Evolutionary conservation across 2,888 invertebrate genomes (phyloP).

Genomic region (Lithophane semibrunnea): DNA sequence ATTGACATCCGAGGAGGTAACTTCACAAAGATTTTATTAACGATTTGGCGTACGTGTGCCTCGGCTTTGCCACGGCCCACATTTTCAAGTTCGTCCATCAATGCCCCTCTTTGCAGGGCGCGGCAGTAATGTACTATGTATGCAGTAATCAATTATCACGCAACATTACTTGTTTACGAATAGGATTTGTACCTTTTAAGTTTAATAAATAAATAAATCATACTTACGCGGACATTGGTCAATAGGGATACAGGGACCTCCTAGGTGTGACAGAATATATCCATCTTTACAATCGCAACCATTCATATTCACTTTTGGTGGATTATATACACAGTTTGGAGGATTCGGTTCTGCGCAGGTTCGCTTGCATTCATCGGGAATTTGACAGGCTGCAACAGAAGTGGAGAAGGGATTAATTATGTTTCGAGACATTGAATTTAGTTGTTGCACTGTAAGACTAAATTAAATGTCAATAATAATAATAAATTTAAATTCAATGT

Average conservation of each 20-base stretch:
- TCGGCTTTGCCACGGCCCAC: too few relatives aligned
- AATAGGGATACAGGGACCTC: slow-evolving; percentile 54
- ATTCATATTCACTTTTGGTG: slow-evolving; percentile 44
- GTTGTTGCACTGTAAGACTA: neutral
- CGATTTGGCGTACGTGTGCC: too few relatives aligned
- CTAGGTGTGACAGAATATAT: slow-evolving; percentile 43
- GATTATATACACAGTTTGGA: slow-evolving; percentile 42
- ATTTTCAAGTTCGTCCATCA: too few relatives aligned
- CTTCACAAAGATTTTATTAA: too few relatives aligned
- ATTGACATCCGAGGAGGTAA: neutral
- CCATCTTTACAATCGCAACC: slow-evolving; percentile 60
- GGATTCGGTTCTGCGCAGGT: slow-evolving; percentile 59
- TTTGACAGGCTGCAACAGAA: slow-evolving; percentile 41
- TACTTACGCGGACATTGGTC: slow-evolving; percentile 57
- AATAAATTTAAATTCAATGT: too few relatives aligned
- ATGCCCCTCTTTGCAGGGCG: too few relatives aligned
- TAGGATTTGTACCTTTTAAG: neutral
- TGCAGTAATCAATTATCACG: too few relatives aligned
- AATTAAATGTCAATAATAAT: too few relatives aligned
- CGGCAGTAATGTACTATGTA: too few relatives aligned
- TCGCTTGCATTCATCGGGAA: slow-evolving; percentile 47
- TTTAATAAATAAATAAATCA: neutral
- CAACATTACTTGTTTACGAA: too few relatives aligned
- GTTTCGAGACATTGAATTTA: neutral
- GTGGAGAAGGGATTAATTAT: neutral